These are phyloP conservation scores for Passer domesticus DNA, from an alignment of 2,113 vertebrate genomes.

Conservation along the genomic window DNA sequence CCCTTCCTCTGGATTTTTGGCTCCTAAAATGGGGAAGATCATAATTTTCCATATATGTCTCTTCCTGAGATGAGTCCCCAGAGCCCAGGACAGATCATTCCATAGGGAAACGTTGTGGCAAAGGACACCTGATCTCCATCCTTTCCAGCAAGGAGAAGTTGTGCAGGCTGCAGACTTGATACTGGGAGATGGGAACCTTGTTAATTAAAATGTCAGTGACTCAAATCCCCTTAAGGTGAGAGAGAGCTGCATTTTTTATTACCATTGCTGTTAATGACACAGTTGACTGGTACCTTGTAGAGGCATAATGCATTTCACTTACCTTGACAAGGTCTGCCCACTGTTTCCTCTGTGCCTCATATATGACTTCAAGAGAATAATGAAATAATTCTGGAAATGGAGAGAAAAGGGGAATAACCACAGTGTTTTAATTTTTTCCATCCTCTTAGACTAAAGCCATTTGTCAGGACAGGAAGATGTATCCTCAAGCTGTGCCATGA, in stretches of 20 bases:
- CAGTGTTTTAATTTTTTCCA: background rate
- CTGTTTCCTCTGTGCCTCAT: background rate
- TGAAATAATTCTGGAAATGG: background rate
- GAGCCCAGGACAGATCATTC: background rate
- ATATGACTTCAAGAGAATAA: background rate
- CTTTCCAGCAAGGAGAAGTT: background rate
- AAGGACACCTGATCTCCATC: background rate
- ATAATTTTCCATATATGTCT: background rate
- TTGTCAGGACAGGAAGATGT: background rate
- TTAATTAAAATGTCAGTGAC: constrained; percentile 58
- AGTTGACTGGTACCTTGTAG: background rate
- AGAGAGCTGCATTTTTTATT: constrained; percentile 2
- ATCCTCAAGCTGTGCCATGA: background rate
- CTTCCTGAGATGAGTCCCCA: background rate
- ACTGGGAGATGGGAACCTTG: background rate
- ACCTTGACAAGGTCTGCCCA: background rate
- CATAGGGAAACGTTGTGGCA: fast-evolving
- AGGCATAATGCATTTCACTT: background rate
- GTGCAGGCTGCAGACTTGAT: background rate
- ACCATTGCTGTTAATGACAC: background rate
- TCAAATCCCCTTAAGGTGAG: constrained; percentile 45
- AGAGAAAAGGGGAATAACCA: fast-evolving
- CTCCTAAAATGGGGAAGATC: background rate
- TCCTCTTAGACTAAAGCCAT: background rate
- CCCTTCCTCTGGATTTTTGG: background rate